Evolutionary conservation across 2,888 invertebrate species (phyloP), one percentile per base, ranked within the genome.

Genomic region (Zygogramma bicolorata): DNA sequence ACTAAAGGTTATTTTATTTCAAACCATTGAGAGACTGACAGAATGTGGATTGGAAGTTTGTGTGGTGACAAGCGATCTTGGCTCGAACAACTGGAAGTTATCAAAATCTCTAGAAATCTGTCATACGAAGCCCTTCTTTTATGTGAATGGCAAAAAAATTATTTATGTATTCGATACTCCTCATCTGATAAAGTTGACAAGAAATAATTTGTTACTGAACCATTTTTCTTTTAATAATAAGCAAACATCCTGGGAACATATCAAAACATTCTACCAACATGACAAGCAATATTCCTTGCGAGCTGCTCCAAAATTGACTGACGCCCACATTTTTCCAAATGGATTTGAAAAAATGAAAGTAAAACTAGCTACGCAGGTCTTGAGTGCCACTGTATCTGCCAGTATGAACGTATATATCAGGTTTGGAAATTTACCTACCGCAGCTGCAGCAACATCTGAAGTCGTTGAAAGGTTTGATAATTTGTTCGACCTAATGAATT

Each of bases 91-190:
- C 49, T 57, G 66, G 25, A 74, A 72, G 5, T 38, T 59, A 27
- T 74, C 77, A 22, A 57, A 66, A 62, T 77, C 10, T 61, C 68
- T 29, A 27, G n/a, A n/a, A n/a, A n/a, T n/a, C n/a, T n/a, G n/a
- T n/a, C n/a, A n/a, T 70, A 18, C 66, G 75, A 10, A 46, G 67
- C 15, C 68, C 77, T n/a, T 68, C 59, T 58, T 78, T 80, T 75
- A 58, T 62, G 63, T 38, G 72, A 70, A 25, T 40, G 74, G 27
- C 49, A 70, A 25, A 31, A 72, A 76, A 68, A 40, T 80, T 59
- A 60, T 70, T 60, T 79, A 76, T 73, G 66, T 80, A 6, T 79
- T 79, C 71, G 80, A 80, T 65, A 57, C 73, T 13, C 77, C 75
- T 34, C 76, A 77, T 65, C 34, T 79, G 31, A 40, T 79, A 20